Conservation (phyloP, 2,888 invertebrate genomes). For the Phalera bucephala region DNA sequence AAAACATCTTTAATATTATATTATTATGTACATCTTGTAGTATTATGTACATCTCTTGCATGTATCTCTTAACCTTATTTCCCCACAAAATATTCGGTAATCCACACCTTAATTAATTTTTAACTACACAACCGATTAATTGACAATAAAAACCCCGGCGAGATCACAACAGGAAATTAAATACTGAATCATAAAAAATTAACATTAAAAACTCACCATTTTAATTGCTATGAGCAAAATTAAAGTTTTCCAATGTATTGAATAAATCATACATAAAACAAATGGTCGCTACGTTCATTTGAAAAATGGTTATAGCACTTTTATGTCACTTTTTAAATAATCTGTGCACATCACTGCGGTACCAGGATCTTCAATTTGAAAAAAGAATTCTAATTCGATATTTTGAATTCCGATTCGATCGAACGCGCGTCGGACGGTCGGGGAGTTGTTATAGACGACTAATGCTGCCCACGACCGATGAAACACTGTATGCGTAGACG, state of each 20-base stretch:
- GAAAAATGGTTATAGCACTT: constrained; percentile 55
- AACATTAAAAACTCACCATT: constrained; percentile 70
- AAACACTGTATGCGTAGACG: constrained; percentile 47
- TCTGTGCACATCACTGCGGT: constrained; percentile 25
- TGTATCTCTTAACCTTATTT: constrained; percentile 7
- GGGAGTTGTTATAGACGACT: constrained; percentile 44
- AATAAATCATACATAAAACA: constrained; percentile 82
- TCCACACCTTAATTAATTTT: constrained; percentile 13
- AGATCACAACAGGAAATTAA: not conserved
- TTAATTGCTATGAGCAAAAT: constrained; percentile 80
- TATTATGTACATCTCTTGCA: too few relatives aligned
- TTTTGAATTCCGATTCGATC: constrained; percentile 38
- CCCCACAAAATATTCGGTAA: constrained; percentile 5
- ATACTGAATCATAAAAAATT: too few relatives aligned
- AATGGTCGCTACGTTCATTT: constrained; percentile 71
- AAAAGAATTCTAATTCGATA: too few relatives aligned
- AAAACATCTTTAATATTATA: too few relatives aligned
- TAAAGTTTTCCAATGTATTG: constrained; percentile 77
- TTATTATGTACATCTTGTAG: too few relatives aligned
- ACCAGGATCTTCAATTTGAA: constrained; percentile 13
- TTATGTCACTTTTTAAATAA: constrained; percentile 34
- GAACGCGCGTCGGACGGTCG: constrained; percentile 32
- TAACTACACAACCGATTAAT: constrained; percentile 22
- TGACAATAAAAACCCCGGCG: constrained; percentile 10
- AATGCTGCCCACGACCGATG: constrained; percentile 43